Evolutionary conservation across 2,797 vertebrate genomes (phyloP).

Genomic region (Tachyglossus aculeatus): DNA sequence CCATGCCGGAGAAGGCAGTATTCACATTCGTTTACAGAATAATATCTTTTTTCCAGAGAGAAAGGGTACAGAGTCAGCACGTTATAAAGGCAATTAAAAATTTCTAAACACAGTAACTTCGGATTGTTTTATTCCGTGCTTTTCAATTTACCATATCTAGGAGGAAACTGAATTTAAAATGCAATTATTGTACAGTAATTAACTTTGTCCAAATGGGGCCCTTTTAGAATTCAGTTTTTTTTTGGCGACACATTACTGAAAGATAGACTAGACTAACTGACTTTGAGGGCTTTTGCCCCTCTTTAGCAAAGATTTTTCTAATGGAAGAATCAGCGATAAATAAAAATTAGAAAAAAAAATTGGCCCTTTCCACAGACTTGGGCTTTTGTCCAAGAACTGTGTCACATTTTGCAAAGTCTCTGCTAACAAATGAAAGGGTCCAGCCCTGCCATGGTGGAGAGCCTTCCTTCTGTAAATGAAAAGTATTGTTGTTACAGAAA

Average conservation of each 20-base stretch:
- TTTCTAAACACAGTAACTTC: slow-evolving; percentile 46
- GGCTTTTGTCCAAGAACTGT: slow-evolving; percentile 67
- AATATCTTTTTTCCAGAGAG: neutral
- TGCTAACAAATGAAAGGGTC: slow-evolving; percentile 48
- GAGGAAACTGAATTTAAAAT: slow-evolving; percentile 62
- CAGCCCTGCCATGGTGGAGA: slow-evolving; percentile 31
- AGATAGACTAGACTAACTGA: neutral
- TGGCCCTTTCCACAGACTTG: slow-evolving; percentile 51
- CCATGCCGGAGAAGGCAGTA: neutral
- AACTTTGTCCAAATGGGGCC: slow-evolving; percentile 61
- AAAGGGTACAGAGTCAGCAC: neutral
- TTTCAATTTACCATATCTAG: slow-evolving; percentile 50
- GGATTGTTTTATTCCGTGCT: slow-evolving; percentile 17
- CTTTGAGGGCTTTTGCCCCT: too few species aligned
- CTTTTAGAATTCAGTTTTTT: slow-evolving; percentile 45
- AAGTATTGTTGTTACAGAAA: slow-evolving; percentile 51
- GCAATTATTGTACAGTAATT: slow-evolving; percentile 54
- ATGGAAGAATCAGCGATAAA: neutral
- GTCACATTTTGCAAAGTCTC: slow-evolving; percentile 49
- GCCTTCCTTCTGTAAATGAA: slow-evolving; percentile 66
- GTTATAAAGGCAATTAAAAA: slow-evolving; percentile 54
- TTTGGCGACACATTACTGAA: slow-evolving; percentile 10
- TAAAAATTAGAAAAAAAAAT: slow-evolving; percentile 2
- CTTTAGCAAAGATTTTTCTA: slow-evolving; percentile 44
- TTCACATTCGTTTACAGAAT: neutral